These are phyloP conservation scores for Lycopodina hypogea DNA, from an alignment of 37 sponge, comb jelly and placozoan species.

Conservation along the genomic window DNA sequence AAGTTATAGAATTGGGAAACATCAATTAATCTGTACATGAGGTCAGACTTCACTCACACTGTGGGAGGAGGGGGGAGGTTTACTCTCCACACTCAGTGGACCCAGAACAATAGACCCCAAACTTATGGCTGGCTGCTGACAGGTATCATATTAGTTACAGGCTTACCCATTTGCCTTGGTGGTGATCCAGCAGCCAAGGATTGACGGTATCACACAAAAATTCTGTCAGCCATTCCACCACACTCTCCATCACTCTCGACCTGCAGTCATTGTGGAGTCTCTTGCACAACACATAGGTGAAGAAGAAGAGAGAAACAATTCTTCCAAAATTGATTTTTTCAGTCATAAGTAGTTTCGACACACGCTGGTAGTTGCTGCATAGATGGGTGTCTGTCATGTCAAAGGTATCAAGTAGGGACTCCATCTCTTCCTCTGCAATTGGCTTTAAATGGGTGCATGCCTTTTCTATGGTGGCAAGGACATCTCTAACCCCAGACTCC, in stretches of 20 bases:
- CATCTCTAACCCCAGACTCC: slow-evolving; percentile 3
- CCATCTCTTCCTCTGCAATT: slow-evolving; percentile 3
- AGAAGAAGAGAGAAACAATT: slow-evolving; percentile 35
- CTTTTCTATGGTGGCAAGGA: not conserved
- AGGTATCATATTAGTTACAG: too few species aligned
- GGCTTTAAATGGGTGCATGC: not conserved
- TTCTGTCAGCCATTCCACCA: slow-evolving; percentile 33
- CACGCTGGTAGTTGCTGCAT: not conserved
- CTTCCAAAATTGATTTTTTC: slow-evolving; percentile 37
- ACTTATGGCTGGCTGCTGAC: too few species aligned
- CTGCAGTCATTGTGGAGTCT: slow-evolving; percentile 5
- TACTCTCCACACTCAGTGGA: too few species aligned
- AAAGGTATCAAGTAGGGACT: not conserved
- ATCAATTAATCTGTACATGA: too few species aligned
- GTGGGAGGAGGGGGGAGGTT: too few species aligned
- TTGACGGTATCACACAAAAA: slow-evolving; percentile 22
- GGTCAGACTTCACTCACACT: too few species aligned
- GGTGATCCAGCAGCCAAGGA: slow-evolving; percentile 20
- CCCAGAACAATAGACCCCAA: too few species aligned
- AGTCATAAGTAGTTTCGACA: not conserved
- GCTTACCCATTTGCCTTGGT: slow-evolving; percentile 56
- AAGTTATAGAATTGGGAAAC: too few species aligned
- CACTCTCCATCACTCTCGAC: slow-evolving; percentile 4
- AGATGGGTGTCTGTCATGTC: slow-evolving; percentile 31
- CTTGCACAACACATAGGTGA: slow-evolving; percentile 20